Evolutionary conservation across 2,113 vertebrate species (phyloP).

Genomic region (Desmodus rotundus): DNA sequence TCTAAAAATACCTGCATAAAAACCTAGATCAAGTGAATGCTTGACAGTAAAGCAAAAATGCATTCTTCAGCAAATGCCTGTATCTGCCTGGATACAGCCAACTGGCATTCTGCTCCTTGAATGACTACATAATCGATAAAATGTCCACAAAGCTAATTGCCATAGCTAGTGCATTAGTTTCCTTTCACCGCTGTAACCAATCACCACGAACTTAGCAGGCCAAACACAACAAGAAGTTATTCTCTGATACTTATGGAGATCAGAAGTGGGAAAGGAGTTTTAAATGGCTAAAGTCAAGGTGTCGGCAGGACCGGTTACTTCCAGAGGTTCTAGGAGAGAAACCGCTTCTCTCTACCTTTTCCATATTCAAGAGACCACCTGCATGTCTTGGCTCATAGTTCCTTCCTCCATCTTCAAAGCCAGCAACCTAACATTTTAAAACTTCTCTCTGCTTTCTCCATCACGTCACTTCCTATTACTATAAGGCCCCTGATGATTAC

Average conservation of each 20-base stretch:
- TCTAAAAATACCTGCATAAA: not conserved
- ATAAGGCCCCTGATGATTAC: not conserved
- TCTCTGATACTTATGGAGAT: not conserved
- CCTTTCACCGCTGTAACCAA: not conserved
- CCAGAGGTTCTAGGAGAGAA: not conserved
- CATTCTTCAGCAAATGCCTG: not conserved
- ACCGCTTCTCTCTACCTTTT: not conserved
- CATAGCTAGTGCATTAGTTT: not conserved
- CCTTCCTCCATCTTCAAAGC: not conserved
- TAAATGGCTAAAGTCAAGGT: not conserved
- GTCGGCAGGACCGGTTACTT: not conserved
- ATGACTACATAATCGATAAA: slow-evolving; percentile 11
- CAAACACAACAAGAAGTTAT: not conserved
- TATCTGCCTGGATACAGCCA: not conserved
- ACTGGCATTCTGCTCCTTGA: not conserved
- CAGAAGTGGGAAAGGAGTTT: not conserved
- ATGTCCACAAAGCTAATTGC: not conserved
- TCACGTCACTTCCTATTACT: not conserved
- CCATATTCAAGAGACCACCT: not conserved
- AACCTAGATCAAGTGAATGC: not conserved
- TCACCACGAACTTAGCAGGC: not conserved
- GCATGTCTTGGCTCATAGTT: not conserved
- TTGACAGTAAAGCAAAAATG: slow-evolving; percentile 41
- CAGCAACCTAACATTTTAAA: not conserved
- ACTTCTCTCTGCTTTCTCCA: not conserved